phyloP scores from a whole-genome alignment of 2,797 vertebrate genomes.

The Margarornis squamiger region DNA sequence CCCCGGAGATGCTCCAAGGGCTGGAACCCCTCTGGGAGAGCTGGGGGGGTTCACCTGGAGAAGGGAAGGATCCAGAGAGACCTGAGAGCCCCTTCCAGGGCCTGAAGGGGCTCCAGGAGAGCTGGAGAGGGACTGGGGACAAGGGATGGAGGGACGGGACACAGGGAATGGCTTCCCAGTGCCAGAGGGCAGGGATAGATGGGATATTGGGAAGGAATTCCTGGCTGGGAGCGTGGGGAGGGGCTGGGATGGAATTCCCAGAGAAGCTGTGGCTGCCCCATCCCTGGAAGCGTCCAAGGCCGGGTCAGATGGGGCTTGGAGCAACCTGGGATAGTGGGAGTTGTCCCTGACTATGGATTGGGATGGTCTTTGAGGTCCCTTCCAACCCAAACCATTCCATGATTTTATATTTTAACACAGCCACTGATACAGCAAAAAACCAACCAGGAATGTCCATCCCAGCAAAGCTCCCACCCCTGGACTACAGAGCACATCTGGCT shows the following conservation, averaged over 20 bases:
- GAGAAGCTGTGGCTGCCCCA: not conserved
- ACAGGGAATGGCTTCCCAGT: too few relatives aligned
- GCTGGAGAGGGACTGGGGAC: too few relatives aligned
- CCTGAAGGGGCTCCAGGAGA: too few relatives aligned
- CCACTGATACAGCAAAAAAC: fast-evolving
- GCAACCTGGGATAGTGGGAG: not conserved
- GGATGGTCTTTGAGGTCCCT: not conserved
- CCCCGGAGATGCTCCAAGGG: not conserved
- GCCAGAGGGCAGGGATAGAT: too few relatives aligned
- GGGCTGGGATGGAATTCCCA: not conserved
- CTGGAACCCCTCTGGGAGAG: not conserved
- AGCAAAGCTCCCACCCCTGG: not conserved
- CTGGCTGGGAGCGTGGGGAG: not conserved
- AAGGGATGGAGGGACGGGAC: too few relatives aligned
- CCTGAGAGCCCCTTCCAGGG: too few relatives aligned
- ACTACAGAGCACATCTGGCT: not conserved
- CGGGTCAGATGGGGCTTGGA: fast-evolving
- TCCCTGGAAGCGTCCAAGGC: not conserved
- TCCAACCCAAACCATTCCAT: not conserved
- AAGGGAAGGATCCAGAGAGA: not conserved
- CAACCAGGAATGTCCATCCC: fast-evolving
- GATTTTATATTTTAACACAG: not conserved
- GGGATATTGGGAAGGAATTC: not conserved
- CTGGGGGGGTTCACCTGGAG: not conserved
- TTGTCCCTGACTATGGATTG: not conserved